Evolutionary conservation across 2,797 vertebrate genomes (phyloP), one percentile per base, ranked within the genome.

Genomic region (Eremophila alpestris): DNA sequence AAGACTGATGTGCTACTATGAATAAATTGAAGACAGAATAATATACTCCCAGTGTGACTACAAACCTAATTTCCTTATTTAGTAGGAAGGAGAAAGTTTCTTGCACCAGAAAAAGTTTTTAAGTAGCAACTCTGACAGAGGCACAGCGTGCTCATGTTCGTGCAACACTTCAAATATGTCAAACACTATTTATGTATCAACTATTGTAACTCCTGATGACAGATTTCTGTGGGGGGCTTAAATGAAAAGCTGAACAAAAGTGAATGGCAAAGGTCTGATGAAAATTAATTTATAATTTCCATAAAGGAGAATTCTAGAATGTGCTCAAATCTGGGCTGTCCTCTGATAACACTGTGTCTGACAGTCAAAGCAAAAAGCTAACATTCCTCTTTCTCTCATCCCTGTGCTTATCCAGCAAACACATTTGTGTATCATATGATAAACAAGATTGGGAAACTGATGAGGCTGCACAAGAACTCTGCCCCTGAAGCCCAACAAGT

Each of bases 1-100:
- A 80, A 67, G 77, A 56, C 30, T 74, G 48, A 91, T 83, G 87
- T 85, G 52, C 56, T 89, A 55, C 78, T 85, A 64, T 36, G 71
- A 92, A 82, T 89, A 95, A 94, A 91, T 0, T 55, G 78, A 80
- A 85, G 75, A 19, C 54, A 64, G 54, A 88, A 68, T 54, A 86
- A 90, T 46, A 41, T 27, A 68, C 13, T 95, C 96, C 93, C 95
- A 81, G 62, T 34, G 93, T 54, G 85, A 90, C 76, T 81, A 68
- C 58, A 85, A 94, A 88, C 87, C 85, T 88, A 19, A 91, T 94
- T 96, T 94, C 85, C 82, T 58, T 80, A 69, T 90, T 96, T 91
- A 94, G 87, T 27, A 81, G 62, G 30, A 87, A 91, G 71, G 49
- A 87, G 22, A 89, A 91, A 91, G 55, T 14, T 56, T 73, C 80